phyloP scores from a whole-genome alignment of 2,797 vertebrate species.

The Chelmon rostratus region DNA sequence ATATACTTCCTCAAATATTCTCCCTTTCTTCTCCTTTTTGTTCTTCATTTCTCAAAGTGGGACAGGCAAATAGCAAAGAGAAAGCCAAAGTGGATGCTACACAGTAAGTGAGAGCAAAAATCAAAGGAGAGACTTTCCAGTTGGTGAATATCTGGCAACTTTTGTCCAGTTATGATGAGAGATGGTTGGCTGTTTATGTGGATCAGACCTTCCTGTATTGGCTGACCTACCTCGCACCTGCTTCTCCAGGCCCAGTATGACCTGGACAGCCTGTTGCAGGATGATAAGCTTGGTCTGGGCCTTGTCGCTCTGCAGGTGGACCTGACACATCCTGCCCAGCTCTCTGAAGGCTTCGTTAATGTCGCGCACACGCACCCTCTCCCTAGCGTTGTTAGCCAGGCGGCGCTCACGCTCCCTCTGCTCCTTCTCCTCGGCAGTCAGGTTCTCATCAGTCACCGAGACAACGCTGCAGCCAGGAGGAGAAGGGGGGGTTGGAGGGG shows the following conservation, averaged over 20 bases:
- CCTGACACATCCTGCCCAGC: constrained; percentile 98
- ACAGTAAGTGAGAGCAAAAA: constrained; percentile 39
- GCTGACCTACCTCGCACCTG: constrained; percentile 99
- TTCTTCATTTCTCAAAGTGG: constrained; percentile 28
- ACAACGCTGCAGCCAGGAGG: constrained; percentile 78
- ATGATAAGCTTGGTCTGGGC: constrained; percentile 99
- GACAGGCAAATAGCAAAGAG: constrained; percentile 48
- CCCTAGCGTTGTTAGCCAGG: constrained; percentile 98
- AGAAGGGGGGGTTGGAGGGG: constrained; percentile 68
- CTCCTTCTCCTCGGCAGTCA: constrained; percentile 98
- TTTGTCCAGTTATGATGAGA: constrained; percentile 31
- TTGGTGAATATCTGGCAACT: constrained; percentile 24
- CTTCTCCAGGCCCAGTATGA: constrained; percentile 99
- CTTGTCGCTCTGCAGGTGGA: constrained; percentile 99
- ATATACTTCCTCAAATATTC: constrained; percentile 65
- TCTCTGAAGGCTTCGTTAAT: constrained; percentile 99
- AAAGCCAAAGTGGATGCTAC: constrained; percentile 47
- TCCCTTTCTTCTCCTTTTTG: constrained; percentile 54
- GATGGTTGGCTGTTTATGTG: constrained; percentile 41
- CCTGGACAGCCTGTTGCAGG: constrained; percentile 99
- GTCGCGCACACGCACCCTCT: constrained; percentile 98
- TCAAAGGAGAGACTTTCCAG: constrained; percentile 30
- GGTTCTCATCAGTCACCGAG: constrained; percentile 91
- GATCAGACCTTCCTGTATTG: constrained; percentile 57
- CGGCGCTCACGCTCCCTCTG: constrained; percentile 97